These are phyloP conservation scores for Theocolax elegans DNA, from an alignment of 1,140 invertebrate species.

Conservation along the genomic window DNA sequence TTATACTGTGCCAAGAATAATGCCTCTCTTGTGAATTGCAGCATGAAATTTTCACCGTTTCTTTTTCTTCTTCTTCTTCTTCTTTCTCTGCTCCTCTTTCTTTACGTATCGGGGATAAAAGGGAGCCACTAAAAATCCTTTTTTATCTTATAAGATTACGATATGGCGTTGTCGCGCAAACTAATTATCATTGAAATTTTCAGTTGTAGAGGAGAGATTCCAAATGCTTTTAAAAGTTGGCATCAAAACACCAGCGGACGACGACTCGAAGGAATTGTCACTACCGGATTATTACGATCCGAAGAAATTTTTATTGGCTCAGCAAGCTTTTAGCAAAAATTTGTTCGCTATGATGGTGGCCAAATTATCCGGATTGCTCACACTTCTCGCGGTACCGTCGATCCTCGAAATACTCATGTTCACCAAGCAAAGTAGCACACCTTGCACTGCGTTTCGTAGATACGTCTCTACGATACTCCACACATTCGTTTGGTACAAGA, in stretches of 20 bases:
- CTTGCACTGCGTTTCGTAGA: constrained; percentile 77
- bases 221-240: constrained; percentile 55
- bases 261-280: constrained; percentile 45
- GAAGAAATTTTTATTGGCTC: constrained; percentile 70
- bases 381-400: constrained; percentile 75
- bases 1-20: constrained; percentile 12
- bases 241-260: constrained; percentile 44
- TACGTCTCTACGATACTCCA: constrained; percentile 77
- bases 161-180: too few relatives aligned
- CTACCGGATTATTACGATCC: constrained; percentile 60
- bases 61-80: too few relatives aligned
- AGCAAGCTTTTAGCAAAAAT: constrained; percentile 74
- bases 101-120: too few relatives aligned
- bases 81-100: too few relatives aligned
- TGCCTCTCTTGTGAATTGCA: too few relatives aligned
- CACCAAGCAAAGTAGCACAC: constrained; percentile 74
- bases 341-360: constrained; percentile 75
- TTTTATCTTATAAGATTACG: too few relatives aligned
- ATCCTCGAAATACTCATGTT: constrained; percentile 76
- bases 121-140: too few relatives aligned
- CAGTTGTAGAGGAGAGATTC: constrained; percentile 52
- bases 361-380: constrained; percentile 76
- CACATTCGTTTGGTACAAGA: constrained; percentile 78
- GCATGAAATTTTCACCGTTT: too few relatives aligned
- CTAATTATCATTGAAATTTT: too few relatives aligned